Evolutionary conservation across 2,888 invertebrate genomes (phyloP).

Genomic region (Miltochrista miniata): DNA sequence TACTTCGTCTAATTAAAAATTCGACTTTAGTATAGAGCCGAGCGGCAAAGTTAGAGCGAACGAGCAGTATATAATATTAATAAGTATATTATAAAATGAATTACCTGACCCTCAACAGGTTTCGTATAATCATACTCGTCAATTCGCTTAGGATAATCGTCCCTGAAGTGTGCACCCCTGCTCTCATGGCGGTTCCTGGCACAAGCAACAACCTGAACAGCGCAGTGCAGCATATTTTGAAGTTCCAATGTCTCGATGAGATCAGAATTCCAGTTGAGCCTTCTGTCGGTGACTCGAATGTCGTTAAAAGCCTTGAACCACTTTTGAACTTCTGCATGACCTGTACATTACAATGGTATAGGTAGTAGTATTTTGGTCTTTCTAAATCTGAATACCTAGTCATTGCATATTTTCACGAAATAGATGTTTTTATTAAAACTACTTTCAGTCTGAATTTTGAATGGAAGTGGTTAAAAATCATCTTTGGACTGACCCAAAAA

Average conservation of each 20-base stretch:
- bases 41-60: no score
- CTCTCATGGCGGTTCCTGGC: slow-evolving; percentile 98
- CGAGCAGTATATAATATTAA: no score
- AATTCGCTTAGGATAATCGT: slow-evolving; percentile 93
- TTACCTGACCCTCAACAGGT: slow-evolving; percentile 90
- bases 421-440: no score
- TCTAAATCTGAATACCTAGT: no score
- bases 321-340: slow-evolving; percentile 84
- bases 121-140: slow-evolving; percentile 98
- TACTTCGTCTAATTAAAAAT: no score
- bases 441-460: no score
- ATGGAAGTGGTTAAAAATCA: no score
- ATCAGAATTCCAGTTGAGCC: slow-evolving; percentile 97
- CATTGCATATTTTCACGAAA: no score
- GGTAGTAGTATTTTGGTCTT: no score
- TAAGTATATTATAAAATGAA: background rate
- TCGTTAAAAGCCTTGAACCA: slow-evolving; percentile 90
- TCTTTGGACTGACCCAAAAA: no score
- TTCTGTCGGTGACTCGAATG: slow-evolving; percentile 88
- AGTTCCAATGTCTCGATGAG: slow-evolving; percentile 97
- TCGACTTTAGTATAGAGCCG: no score
- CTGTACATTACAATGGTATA: slow-evolving; percentile 37
- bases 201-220: slow-evolving; percentile 90
- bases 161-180: slow-evolving; percentile 98
- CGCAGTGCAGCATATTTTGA: slow-evolving; percentile 96